Base-by-base conservation (phyloP, 2,113 vertebrate species). In the Herpetotheres cachinnans region DNA sequence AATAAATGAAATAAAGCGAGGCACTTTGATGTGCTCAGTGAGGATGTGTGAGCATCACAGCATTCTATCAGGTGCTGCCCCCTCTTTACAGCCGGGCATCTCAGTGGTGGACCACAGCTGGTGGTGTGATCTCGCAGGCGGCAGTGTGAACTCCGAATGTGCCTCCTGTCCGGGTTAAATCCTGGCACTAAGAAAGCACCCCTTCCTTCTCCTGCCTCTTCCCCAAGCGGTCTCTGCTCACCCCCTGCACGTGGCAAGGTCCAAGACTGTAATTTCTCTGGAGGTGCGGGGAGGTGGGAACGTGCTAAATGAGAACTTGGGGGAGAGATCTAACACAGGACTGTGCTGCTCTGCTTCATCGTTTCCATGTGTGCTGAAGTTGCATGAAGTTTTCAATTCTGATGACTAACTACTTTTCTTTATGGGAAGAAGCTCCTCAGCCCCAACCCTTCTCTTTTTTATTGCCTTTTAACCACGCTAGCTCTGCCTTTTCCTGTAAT, bases 401-500 rank as follows among this genome's bases (percentile, higher is more conserved):
- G 92, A 91, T 96, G 94, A 96, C 94, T 95, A 90, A 90, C 73
- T 89, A 44, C 69, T 94, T 97, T 97, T 93, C 73, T 95, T 82
- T 38, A 67, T 91, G 96, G 91, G 89, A 91, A 85, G 83, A 59
- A 93, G 96, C 55, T 90, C 90, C 65, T 65, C 94, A 79, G 77
- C 79, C 79, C 91, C 82, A 92, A 76, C 72, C 42, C 72, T 90
- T 94, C 73, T 76, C 80, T 72, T 84, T 93, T 95, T 96, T 90
- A 95, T 62, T 84, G 94, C 91, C 49, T 95, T 91, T 89, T 79
- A 95, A 89, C 91, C 79, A 71, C 0, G 15, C n/a, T 77, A 88
- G 89, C 77, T 96, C 95, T 96, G 96, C 93, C 92, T 95, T 94
- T 96, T 95, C 96, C 96, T 95, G 92, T 90, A 92, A 95, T 96